Conservation (phyloP, 92 coral and sea anemone genomes). For the Pocillopora grandis region DNA sequence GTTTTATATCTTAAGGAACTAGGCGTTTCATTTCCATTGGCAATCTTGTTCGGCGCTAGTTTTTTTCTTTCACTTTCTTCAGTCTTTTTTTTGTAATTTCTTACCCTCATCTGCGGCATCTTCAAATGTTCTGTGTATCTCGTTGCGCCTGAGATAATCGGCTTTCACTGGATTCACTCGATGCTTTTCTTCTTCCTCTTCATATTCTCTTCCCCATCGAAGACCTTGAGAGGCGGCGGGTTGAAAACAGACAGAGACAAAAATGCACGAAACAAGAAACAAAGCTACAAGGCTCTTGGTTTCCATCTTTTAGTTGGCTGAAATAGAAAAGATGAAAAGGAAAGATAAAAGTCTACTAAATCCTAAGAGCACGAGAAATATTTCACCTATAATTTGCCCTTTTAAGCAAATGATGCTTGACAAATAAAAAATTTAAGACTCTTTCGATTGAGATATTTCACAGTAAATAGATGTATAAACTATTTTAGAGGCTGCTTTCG, state of each 20-base stretch:
- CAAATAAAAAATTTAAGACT: too few relatives aligned
- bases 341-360: neutral
- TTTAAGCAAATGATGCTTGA: too few relatives aligned
- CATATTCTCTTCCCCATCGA: conserved; percentile 68
- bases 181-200: conserved; percentile 35
- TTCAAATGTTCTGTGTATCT: neutral
- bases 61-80: too few relatives aligned
- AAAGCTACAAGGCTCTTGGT: conserved; percentile 49
- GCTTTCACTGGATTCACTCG: conserved; percentile 23
- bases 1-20: too few relatives aligned
- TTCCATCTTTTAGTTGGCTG: conserved; percentile 42
- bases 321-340: neutral
- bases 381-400: too few relatives aligned
- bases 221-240: conserved; percentile 58
- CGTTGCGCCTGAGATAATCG: conserved; percentile 12
- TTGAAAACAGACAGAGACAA: conserved; percentile 48
- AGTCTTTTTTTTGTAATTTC: neutral
- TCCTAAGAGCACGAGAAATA: too few relatives aligned
- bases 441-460: too few relatives aligned
- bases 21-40: too few relatives aligned
- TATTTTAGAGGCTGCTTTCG: too few relatives aligned
- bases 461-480: too few relatives aligned
- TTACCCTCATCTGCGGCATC: conserved; percentile 32
- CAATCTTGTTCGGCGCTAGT: too few relatives aligned
- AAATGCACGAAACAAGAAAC: conserved; percentile 53